Evolutionary conservation across 1,140 invertebrate species (phyloP).

Genomic region (Melipona quadrifasciata): DNA sequence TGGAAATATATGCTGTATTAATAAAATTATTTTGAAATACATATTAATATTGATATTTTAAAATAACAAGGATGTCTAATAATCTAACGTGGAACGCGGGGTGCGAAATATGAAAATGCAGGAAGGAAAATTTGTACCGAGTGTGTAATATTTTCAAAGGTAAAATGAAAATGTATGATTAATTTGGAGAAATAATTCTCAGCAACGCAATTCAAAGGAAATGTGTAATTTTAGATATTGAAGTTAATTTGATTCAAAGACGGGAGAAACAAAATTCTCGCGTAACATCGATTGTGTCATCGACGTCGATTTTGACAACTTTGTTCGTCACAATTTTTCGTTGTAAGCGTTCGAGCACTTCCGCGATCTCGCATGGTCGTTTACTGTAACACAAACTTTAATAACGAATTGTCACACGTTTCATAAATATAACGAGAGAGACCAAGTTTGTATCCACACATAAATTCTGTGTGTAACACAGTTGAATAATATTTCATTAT

Average conservation of each 20-base stretch:
- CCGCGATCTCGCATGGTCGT: background rate
- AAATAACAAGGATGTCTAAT: background rate
- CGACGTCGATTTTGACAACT: background rate
- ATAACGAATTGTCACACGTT: background rate
- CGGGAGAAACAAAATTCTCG: background rate
- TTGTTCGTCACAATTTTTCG: background rate
- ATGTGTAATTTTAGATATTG: background rate
- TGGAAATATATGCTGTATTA: background rate
- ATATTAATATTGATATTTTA: background rate
- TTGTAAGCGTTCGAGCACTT: background rate
- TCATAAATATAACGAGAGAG: conserved; percentile 1
- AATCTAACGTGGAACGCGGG: background rate
- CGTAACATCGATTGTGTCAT: no score
- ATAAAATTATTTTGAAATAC: no score
- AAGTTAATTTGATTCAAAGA: background rate
- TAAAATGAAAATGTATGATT: background rate
- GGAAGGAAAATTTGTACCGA: background rate
- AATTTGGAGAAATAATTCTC: background rate
- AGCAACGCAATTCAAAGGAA: background rate
- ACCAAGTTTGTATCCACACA: conserved; percentile 8
- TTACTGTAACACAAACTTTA: background rate
- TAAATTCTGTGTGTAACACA: background rate
- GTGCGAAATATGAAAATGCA: background rate
- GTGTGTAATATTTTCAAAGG: background rate
- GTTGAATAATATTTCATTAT: background rate